phyloP scores from a whole-genome alignment of 2,113 vertebrate species.

The Thryonomys swinderianus region DNA sequence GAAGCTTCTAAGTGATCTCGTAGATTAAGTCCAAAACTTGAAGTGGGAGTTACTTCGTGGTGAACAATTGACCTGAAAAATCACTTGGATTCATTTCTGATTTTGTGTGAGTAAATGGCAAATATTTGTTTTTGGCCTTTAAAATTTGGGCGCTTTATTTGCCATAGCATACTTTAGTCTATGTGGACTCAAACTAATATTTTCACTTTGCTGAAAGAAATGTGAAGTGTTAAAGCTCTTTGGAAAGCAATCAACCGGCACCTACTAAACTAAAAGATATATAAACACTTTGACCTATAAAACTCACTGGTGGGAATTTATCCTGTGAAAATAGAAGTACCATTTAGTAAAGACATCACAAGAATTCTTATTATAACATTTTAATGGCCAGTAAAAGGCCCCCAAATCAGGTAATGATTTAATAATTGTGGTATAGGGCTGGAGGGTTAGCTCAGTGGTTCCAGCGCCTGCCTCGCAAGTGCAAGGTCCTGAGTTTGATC shows the following conservation, averaged over 20 bases:
- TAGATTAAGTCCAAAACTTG: background rate
- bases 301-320: slow-evolving; percentile 26
- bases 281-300: background rate
- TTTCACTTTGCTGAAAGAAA: slow-evolving; percentile 1
- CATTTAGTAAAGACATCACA: slow-evolving; percentile 34
- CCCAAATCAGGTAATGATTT: background rate
- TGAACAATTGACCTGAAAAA: background rate
- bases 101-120: background rate
- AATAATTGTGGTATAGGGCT: background rate
- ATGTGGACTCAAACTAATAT: background rate
- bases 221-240: background rate
- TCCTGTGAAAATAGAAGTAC: slow-evolving; percentile 14
- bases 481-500: no score
- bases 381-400: background rate
- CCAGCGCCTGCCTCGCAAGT: no score
- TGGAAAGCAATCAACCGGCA: background rate
- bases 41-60: background rate
- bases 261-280: background rate
- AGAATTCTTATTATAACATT: background rate
- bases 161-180: background rate
- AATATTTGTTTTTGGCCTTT: background rate
- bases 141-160: background rate
- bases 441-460: no score
- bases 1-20: background rate
- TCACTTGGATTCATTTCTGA: background rate